These are phyloP conservation scores for Agapornis roseicollis DNA, from an alignment of 2,113 vertebrate species.

Conservation along the genomic window DNA sequence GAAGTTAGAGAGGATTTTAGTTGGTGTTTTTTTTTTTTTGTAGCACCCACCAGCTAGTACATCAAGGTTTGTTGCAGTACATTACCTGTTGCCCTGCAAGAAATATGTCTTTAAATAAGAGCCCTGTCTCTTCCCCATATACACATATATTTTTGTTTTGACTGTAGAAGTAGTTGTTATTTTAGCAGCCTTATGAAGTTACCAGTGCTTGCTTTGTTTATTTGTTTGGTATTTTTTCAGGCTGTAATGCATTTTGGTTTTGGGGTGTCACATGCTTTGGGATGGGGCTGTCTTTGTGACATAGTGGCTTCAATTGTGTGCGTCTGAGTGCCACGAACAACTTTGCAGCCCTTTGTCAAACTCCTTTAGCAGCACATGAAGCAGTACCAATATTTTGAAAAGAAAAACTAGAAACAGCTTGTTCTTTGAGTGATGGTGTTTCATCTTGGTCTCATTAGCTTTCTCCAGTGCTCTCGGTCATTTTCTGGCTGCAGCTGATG, in stretches of 20 bases:
- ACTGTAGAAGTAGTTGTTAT: not conserved
- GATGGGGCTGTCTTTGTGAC: not conserved
- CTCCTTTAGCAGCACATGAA: not conserved
- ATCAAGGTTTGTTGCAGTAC: not conserved
- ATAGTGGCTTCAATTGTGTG: not conserved
- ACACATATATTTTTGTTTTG: not conserved
- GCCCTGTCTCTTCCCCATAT: not conserved
- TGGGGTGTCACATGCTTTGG: not conserved
- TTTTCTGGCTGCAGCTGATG: constrained; percentile 38
- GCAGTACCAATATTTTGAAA: not conserved
- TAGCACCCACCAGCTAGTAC: not conserved
- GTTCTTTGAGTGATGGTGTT: not conserved
- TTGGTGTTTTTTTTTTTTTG: not conserved
- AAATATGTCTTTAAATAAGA: not conserved
- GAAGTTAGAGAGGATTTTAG: not conserved
- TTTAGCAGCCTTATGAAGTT: not conserved
- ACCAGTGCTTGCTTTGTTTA: not conserved
- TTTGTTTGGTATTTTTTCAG: not conserved
- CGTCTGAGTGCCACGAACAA: not conserved
- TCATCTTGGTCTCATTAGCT: constrained; percentile 35
- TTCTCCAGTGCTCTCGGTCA: constrained; percentile 1
- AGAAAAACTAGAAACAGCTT: not conserved
- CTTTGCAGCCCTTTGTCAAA: not conserved
- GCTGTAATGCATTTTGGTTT: not conserved
- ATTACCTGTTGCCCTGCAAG: not conserved